Conservation (phyloP, 1,140 invertebrate genomes). For the Zaprionus tsacasi region DNA sequence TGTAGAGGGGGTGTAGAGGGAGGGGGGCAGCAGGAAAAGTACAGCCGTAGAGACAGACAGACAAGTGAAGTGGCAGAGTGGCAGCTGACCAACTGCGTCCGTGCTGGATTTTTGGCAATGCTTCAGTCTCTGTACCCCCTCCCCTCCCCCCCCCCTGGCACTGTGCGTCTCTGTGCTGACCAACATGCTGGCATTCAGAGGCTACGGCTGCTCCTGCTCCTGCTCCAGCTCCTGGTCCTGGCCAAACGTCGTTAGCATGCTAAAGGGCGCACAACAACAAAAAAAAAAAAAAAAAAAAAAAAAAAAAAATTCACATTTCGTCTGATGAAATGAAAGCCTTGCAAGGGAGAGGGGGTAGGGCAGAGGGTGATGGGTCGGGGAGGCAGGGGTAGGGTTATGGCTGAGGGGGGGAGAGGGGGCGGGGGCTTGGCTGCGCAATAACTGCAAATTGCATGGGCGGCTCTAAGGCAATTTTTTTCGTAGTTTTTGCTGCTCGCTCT, state of each 20-base stretch:
- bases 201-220: no score
- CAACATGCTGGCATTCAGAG: constrained; percentile 39
- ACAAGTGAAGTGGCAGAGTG: constrained; percentile 40
- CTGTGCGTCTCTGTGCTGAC: neutral
- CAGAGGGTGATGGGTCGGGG: neutral
- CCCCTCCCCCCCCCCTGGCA: neutral
- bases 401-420: neutral
- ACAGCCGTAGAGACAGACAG: constrained; percentile 20
- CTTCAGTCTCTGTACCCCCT: neutral
- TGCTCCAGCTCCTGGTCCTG: constrained; percentile 6
- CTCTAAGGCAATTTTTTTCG: constrained; percentile 70
- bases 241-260: constrained; percentile 55
- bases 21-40: neutral
- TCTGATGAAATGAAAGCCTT: constrained; percentile 78
- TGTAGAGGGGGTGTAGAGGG: neutral
- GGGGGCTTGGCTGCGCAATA: constrained; percentile 60
- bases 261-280: constrained; percentile 56
- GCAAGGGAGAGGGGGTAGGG: constrained; percentile 17
- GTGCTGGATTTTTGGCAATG: constrained; percentile 74
- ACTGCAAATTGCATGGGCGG: constrained; percentile 81
- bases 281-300: constrained; percentile 22
- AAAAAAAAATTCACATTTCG: constrained; percentile 65
- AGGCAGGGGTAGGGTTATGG: neutral
- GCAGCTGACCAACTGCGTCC: constrained; percentile 76
- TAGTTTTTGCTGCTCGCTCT: constrained; percentile 12